These are phyloP conservation scores for Patiria pectinifera DNA, from an alignment of 53 echinoderm and acorn worm species.

Conservation along the genomic window DNA sequence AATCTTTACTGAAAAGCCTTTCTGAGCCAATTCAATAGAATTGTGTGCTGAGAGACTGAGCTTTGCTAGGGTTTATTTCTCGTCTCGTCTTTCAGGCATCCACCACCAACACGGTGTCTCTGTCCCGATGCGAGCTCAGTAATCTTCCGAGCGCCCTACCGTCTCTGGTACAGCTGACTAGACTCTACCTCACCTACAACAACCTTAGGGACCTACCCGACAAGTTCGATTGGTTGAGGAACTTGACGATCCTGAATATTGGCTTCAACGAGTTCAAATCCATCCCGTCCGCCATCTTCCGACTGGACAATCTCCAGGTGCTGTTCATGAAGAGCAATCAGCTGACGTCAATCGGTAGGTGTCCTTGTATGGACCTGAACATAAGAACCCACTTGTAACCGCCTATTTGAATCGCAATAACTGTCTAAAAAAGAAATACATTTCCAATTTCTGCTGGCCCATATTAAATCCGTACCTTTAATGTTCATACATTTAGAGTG, in stretches of 20 bases:
- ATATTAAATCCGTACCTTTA: too few relatives aligned
- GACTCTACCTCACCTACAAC: conserved; percentile 34
- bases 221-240: background rate
- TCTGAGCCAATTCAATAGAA: too few relatives aligned
- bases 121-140: background rate
- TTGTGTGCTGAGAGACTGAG: background rate
- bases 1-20: too few relatives aligned
- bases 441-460: too few relatives aligned
- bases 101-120: background rate
- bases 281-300: background rate
- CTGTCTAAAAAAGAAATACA: too few relatives aligned
- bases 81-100: background rate
- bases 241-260: conserved; percentile 13
- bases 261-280: background rate
- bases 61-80: background rate
- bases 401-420: too few relatives aligned
- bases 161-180: background rate
- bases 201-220: background rate
- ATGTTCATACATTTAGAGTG: too few relatives aligned
- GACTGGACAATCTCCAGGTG: conserved; percentile 24
- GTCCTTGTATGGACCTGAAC: too few relatives aligned
- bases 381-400: too few relatives aligned
- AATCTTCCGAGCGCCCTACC: background rate
- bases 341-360: conserved; percentile 17
- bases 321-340: conserved; percentile 19